phyloP scores from a whole-genome alignment of 1,140 invertebrate genomes.

The Hydropsyche tenuis region DNA sequence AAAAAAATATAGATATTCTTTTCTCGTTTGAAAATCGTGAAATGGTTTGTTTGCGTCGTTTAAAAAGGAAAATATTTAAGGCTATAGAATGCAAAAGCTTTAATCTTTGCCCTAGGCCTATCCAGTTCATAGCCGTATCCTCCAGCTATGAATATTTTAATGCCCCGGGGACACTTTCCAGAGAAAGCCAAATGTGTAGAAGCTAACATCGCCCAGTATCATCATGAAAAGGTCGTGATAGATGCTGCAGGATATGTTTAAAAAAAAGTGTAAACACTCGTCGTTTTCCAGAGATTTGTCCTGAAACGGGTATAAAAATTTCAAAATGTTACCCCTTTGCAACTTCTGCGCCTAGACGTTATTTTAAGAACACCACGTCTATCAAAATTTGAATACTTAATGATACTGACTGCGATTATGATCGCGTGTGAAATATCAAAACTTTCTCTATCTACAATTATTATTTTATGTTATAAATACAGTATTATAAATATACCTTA shows the following conservation, averaged over 20 bases:
- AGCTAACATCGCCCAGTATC: constrained; percentile 11
- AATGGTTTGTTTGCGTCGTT: no score
- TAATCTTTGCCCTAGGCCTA: constrained; percentile 34
- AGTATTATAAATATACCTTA: not conserved
- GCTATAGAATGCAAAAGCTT: not conserved
- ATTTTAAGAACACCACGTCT: no score
- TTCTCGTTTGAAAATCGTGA: no score
- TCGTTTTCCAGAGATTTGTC: constrained; percentile 31
- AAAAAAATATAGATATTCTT: no score
- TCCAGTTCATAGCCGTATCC: constrained; percentile 35
- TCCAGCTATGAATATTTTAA: constrained; percentile 43
- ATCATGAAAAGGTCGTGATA: constrained; percentile 30
- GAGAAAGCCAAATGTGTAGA: constrained; percentile 34
- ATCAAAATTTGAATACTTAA: no score
- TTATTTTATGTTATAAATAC: no score
- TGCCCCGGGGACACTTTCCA: constrained; percentile 32
- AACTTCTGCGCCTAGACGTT: not conserved
- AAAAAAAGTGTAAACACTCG: constrained; percentile 35
- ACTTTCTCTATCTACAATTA: no score
- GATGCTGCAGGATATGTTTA: constrained; percentile 27
- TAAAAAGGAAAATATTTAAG: constrained; percentile 15
- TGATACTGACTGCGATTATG: no score
- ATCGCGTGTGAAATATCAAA: no score
- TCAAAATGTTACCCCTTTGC: not conserved
- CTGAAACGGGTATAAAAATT: constrained; percentile 13